Conservation (phyloP, 1,140 invertebrate species). For the Stenopsyche tienmushanensis region DNA sequence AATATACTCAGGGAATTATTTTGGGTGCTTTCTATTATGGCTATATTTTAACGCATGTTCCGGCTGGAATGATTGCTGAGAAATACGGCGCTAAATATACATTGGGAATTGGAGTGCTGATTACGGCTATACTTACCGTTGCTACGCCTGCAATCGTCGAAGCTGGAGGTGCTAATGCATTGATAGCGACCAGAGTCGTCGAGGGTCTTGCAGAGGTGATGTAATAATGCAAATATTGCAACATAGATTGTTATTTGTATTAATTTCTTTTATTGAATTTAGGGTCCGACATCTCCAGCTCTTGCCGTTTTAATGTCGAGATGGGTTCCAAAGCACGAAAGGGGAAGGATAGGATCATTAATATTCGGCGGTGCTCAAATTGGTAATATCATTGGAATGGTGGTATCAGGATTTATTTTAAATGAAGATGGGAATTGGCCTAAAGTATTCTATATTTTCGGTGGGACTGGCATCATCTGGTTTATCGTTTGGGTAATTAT, state of each 20-base stretch:
- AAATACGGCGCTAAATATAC: conserved; percentile 74
- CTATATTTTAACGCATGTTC: conserved; percentile 72
- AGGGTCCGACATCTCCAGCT: conserved; percentile 78
- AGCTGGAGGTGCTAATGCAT: conserved; percentile 58
- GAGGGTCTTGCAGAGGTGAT: conserved; percentile 69
- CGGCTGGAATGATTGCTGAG: conserved; percentile 74
- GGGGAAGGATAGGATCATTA: conserved; percentile 71
- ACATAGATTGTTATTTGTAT: conserved; percentile 29
- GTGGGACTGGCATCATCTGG: conserved; percentile 71
- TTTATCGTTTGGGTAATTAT: conserved; percentile 67
- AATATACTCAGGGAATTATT: conserved; percentile 65
- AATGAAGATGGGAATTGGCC: conserved; percentile 73
- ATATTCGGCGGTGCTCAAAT: conserved; percentile 72
- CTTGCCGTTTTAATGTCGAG: conserved; percentile 70
- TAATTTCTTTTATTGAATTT: conserved; percentile 46
- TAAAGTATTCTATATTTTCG: conserved; percentile 82
- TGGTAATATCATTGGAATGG: conserved; percentile 75
- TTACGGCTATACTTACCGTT: conserved; percentile 73
- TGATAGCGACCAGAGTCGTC: conserved; percentile 65
- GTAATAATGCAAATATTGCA: neutral
- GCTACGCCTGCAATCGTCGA: conserved; percentile 64
- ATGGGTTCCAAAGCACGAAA: conserved; percentile 73
- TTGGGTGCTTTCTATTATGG: conserved; percentile 73
- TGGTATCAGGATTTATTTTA: conserved; percentile 65
- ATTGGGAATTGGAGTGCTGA: conserved; percentile 70